Percentiles rank a stretch among this genome's conserved stretches.
Conservation (phyloP, 2,113 vertebrate species). For the Oceanites oceanicus region DNA sequence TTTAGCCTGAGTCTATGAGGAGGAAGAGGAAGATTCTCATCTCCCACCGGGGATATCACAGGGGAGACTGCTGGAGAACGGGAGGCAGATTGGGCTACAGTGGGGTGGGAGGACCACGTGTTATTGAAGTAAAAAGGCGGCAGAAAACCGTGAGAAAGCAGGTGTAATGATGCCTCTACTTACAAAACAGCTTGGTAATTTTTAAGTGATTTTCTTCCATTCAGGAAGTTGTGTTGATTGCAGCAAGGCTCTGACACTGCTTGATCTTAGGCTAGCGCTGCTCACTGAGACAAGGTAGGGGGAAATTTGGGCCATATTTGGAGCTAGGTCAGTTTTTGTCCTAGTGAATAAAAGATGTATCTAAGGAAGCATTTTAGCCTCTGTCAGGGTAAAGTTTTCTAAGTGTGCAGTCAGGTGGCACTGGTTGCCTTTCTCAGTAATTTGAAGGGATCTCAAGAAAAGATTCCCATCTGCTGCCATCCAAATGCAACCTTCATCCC, state of each 20-base stretch:
- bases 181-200: background rate
- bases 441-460: background rate
- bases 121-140: background rate
- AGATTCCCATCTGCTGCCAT: background rate
- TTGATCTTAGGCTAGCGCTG: background rate
- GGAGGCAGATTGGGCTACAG: background rate
- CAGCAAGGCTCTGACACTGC: background rate
- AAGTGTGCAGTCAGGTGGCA: background rate
- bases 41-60: background rate
- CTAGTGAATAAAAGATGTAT: background rate
- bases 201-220: background rate
- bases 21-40: background rate
- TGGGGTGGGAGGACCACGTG: rapidly evolving
- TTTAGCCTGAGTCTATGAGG: background rate
- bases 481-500: background rate
- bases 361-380: background rate
- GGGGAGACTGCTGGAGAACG: background rate
- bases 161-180: background rate
- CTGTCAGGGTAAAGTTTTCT: background rate
- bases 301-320: background rate
- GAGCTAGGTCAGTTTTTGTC: background rate
- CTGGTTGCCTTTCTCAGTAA: background rate
- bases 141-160: background rate
- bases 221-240: background rate
- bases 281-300: background rate